Base-by-base conservation (phyloP, 2,888 invertebrate species). In the Calameuta filiformis region DNA sequence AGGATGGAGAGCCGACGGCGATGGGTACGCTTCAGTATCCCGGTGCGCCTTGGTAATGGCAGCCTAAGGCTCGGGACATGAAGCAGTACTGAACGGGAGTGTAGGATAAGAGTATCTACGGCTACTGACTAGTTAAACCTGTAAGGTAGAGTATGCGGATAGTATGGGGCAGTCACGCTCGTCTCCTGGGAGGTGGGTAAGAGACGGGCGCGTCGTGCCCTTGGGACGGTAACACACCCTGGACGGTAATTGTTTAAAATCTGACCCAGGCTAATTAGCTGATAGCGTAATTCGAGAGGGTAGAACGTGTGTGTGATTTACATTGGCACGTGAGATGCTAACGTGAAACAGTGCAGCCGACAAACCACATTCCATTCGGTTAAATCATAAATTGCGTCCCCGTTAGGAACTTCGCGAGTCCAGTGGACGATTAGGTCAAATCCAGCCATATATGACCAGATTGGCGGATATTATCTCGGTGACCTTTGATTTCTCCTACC, bases 171-270 rank as follows among this genome's bases (percentile, higher is more conserved):
- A 86, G 86, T 86, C 86, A 86, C 87, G 86, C 86, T 82, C 84
- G 85, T 87, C 86, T 81, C 86, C 74, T 75, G 86, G 82, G 86
- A 84, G 79, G 34, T 68, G 69, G 56, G 68, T 75, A 34, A 33
- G 82, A 81, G 83, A 83, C 87, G 87, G 89, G 90, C 82, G 87
- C 89, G 89, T 85, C 89, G 84, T 77, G 83, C 90, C 89, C 89
- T 74, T 37, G 89, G 85, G 89, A 81, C 79, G 82, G 73, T 77
- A 83, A 84, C 89, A 87, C 88, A 83, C 87, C 87, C 87, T 77
- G 68, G 73, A n/a, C 35, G 12, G 35, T 86, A 86, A 89, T 89
- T 88, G 89, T 87, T 89, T 83, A 85, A 89, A 89, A 88, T 89
- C 89, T 87, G 89, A 89, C 89, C 85, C 68, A 75, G 80, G 78